These are phyloP conservation scores for Lycocerus yunnanus DNA, from an alignment of 2,888 invertebrate species.

Conservation along the genomic window DNA sequence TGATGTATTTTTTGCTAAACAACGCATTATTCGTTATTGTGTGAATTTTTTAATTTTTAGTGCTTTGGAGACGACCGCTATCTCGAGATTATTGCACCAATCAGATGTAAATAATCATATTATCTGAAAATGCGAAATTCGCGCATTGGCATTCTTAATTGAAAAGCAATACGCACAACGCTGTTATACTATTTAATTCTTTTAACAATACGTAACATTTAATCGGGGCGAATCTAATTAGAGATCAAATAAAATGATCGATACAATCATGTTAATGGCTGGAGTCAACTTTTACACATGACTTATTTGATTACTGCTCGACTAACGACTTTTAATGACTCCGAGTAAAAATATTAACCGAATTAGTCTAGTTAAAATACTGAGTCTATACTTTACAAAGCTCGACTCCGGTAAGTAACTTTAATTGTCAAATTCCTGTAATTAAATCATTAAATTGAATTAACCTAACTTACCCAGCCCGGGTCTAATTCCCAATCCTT, in stretches of 20 bases:
- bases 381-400: slow-evolving; percentile 22
- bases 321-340: slow-evolving; percentile 17
- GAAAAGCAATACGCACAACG: neutral
- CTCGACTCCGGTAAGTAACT: slow-evolving; percentile 31
- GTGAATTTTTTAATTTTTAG: neutral
- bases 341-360: slow-evolving; percentile 33
- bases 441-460: slow-evolving; percentile 33
- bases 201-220: neutral
- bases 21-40: slow-evolving; percentile 1
- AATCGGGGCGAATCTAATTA: neutral
- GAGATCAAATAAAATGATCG: slow-evolving; percentile 10
- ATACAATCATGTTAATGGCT: slow-evolving; percentile 22
- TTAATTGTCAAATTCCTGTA: slow-evolving; percentile 34
- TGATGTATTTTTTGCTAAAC: neutral
- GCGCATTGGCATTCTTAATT: neutral
- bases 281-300: slow-evolving; percentile 12
- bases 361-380: slow-evolving; percentile 35
- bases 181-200: no score
- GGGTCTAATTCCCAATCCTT: slow-evolving; percentile 1
- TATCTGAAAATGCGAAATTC: no score
- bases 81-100: no score
- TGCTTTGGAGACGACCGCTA: neutral
- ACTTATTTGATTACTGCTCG: slow-evolving; percentile 16
- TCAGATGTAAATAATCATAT: no score
- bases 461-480: slow-evolving; percentile 12